These are phyloP conservation scores for Stegastes partitus DNA, from an alignment of 2,113 vertebrate species.

Conservation along the genomic window DNA sequence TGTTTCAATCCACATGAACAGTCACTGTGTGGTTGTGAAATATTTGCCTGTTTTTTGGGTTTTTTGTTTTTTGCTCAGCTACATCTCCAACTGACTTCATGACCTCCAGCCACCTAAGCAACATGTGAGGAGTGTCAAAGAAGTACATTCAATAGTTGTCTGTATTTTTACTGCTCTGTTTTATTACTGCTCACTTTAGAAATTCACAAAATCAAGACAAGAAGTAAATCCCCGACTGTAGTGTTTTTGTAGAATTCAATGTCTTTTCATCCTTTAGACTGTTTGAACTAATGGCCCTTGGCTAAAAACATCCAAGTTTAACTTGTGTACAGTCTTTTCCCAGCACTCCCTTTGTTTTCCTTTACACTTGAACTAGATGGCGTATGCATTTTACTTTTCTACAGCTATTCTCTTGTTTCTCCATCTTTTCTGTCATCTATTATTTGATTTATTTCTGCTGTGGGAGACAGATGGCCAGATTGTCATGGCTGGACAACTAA, in stretches of 20 bases:
- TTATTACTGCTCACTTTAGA: neutral
- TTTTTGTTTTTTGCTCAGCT: no score
- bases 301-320: neutral
- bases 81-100: no score
- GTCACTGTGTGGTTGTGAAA: no score
- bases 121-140: neutral
- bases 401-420: slow-evolving; percentile 3
- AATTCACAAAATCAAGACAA: neutral
- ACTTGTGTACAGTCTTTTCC: neutral
- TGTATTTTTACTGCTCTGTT: neutral
- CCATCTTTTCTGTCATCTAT: slow-evolving; percentile 6
- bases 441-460: slow-evolving; percentile 45
- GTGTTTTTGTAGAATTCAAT: neutral
- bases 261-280: neutral
- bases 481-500: slow-evolving; percentile 55
- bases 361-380: neutral
- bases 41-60: no score
- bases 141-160: neutral
- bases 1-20: no score
- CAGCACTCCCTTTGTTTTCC: neutral
- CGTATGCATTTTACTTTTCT: neutral
- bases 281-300: neutral
- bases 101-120: no score
- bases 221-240: neutral
- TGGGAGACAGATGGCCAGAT: slow-evolving; percentile 45